These are phyloP conservation scores for Anguilla japonica DNA, from an alignment of 2,113 vertebrate genomes.

Conservation along the genomic window DNA sequence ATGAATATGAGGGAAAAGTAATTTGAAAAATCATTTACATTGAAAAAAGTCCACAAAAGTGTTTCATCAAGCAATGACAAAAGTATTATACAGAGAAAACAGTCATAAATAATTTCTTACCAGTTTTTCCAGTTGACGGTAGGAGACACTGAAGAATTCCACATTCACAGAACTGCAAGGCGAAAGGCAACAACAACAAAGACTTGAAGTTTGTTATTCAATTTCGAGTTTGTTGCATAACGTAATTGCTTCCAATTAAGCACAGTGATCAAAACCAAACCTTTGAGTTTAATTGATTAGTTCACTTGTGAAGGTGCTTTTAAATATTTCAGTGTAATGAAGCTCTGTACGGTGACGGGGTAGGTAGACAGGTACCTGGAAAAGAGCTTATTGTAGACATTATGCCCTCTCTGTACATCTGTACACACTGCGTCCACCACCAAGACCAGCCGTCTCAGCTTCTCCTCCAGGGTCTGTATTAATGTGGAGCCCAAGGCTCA, in stretches of 20 bases:
- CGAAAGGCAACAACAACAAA: constrained; percentile 29
- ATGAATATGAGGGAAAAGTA: not conserved
- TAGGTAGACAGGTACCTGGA: constrained; percentile 63
- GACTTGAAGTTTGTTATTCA: not conserved
- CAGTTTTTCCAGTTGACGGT: constrained; percentile 84
- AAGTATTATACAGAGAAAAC: not conserved
- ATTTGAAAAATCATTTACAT: no score
- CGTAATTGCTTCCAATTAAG: not conserved
- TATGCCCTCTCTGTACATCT: constrained; percentile 76
- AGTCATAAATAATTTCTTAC: constrained; percentile 52
- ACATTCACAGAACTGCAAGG: constrained; percentile 77
- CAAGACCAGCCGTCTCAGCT: constrained; percentile 72
- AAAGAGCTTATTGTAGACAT: constrained; percentile 82
- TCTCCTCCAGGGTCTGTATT: constrained; percentile 70
- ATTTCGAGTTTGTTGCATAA: not conserved
- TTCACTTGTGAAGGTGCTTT: not conserved
- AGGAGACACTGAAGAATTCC: constrained; percentile 83
- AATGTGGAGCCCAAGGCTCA: not conserved
- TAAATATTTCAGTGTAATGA: not conserved
- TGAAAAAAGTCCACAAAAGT: not conserved
- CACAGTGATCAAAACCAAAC: not conserved
- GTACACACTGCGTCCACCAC: constrained; percentile 75
- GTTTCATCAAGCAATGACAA: not conserved
- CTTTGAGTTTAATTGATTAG: not conserved
- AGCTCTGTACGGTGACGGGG: not conserved